Base-by-base conservation (phyloP, 2,888 invertebrate genomes). In the Sminthurinus aureus region DNA sequence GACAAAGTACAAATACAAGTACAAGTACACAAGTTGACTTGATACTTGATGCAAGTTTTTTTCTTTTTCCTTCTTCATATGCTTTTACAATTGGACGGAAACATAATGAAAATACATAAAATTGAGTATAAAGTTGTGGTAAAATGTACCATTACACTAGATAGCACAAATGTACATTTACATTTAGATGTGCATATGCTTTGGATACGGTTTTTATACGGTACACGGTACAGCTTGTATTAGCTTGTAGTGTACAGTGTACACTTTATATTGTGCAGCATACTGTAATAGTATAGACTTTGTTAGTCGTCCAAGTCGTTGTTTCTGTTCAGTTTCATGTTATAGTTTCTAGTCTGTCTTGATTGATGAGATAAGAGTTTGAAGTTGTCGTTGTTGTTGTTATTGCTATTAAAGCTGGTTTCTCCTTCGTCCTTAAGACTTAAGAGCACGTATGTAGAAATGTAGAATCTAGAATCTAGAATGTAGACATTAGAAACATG, bases 281-380 rank as follows among this genome's bases (percentile, higher is more conserved):
- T n/a, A n/a, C n/a, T 52, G 52, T 52, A 52, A 18, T 15, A 18
- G 18, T 13, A 58, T 58, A 58, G 58, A 58, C 58, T 58, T 58
- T 58, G 58, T 58, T 58, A 58, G 58, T 58, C 58, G 13, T 13
- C 58, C 38, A 38, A 38, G 38, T 38, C 6, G 38, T 38, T 38
- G 38, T 38, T 38, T 58, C 58, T 58, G 58, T 18, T 58, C 4
- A 58, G 58, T 18, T 18, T 58, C 15, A 58, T 58, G 58, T 58
- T 58, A 2, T 58, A 2, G 71, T 71, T 71, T 22, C 8, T 71
- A 71, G 71, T 71, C 69, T 22, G 22, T 71, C 22, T 71, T 24
- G 71, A 71, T 71, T 22, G 71, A 71, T 13, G 20, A 24, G 71
- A 71, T 71, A 71, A 71, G 71, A 71, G 24, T 71, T 71, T 71